A percentile compares a stretch with the other conserved stretches of the same genome.
Conservation (phyloP, 30 jellyfish, hydroid and myxozoan species). For the Chrysaora quinquecirrha region DNA sequence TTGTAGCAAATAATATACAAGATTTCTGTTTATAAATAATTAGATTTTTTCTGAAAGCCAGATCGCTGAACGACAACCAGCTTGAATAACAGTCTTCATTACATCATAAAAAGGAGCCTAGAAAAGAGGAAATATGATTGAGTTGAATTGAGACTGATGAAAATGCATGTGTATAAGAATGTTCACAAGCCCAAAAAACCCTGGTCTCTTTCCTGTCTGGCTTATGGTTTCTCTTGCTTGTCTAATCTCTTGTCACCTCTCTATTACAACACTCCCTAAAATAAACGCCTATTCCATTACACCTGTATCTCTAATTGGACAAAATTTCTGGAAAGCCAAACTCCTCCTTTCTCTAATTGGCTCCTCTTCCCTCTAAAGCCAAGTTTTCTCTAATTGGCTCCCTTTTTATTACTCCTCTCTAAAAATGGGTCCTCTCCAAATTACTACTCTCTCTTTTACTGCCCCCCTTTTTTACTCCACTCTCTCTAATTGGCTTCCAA, state of each 20-base stretch:
- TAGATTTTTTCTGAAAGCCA: conserved; percentile 88
- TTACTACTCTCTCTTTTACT: no score
- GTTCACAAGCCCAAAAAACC: no score
- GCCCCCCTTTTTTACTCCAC: no score
- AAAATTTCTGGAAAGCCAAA: no score
- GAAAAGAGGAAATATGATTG: not conserved
- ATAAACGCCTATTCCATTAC: no score
- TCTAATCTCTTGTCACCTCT: not conserved
- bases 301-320: no score
- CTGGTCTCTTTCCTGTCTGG: no score
- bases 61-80: conserved; percentile 93
- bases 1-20: not conserved
- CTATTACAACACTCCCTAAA: not conserved
- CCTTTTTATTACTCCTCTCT: not conserved
- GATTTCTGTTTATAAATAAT: not conserved
- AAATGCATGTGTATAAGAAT: not conserved
- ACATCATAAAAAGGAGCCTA: conserved; percentile 88
- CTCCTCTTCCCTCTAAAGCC: no score
- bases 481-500: no score
- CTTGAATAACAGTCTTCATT: conserved; percentile 78
- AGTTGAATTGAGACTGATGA: not conserved
- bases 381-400: no score
- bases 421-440: not conserved
- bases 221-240: not conserved
- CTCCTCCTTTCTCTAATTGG: no score